A percentile compares a stretch with the other conserved stretches of the same genome.
Evolutionary conservation across 2,888 invertebrate genomes (phyloP).

Genomic region (Eubasilissa splendida): DNA sequence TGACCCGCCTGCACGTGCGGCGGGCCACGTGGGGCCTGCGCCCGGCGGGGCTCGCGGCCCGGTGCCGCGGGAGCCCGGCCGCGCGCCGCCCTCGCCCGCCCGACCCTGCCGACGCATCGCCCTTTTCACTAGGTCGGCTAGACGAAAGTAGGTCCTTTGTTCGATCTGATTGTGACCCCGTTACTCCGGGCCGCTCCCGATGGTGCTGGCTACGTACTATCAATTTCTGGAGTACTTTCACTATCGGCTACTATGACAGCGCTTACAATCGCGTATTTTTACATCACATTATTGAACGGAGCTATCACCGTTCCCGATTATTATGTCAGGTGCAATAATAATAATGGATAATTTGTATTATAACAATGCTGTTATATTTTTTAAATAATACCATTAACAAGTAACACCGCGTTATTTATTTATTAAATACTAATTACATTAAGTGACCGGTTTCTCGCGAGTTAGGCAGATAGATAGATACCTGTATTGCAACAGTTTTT

Average conservation of each 20-base stretch:
- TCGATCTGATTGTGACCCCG: not conserved
- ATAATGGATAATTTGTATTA: too few species aligned
- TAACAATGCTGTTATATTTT: too few species aligned
- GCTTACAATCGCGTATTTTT: too few species aligned
- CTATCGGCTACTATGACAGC: not conserved
- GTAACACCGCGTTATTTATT: too few species aligned
- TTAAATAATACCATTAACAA: too few species aligned
- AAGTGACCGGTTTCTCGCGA: too few species aligned
- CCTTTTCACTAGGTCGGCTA: not conserved
- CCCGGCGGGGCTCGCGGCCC: not conserved
- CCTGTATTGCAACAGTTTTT: too few species aligned
- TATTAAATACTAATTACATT: too few species aligned
- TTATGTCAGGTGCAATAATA: too few species aligned
- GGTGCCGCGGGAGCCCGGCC: not conserved
- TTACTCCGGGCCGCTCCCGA: slow-evolving; percentile 8
- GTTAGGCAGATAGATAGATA: too few species aligned
- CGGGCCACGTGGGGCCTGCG: slow-evolving; percentile 61
- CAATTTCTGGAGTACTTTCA: not conserved
- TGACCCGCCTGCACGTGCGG: slow-evolving; percentile 65
- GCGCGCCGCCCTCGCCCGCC: not conserved
- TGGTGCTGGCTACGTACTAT: not conserved
- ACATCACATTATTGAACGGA: too few species aligned
- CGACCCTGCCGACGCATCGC: not conserved
- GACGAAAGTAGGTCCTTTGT: not conserved
- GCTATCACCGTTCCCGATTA: too few species aligned